Base-by-base conservation (phyloP, 2,113 vertebrate species). In the Agelaius phoeniceus region DNA sequence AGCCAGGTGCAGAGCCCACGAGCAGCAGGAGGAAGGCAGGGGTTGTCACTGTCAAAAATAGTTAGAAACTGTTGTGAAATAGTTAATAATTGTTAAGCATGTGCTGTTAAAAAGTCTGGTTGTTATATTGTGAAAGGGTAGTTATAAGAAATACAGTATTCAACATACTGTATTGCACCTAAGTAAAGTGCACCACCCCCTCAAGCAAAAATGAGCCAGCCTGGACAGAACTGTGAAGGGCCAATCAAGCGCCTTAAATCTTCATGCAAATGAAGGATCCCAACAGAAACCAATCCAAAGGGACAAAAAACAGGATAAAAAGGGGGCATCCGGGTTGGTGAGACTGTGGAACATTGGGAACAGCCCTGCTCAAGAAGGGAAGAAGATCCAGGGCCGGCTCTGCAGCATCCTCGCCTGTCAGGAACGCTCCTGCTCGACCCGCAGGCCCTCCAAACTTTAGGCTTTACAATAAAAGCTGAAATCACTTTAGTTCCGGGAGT, bases 381-480 rank as follows among this genome's bases (percentile, higher is more conserved):
- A 59, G 57, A 35, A 35, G n/a, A 35, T 11, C n/a, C 57, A 24
- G 33, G 3, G 3, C 33, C 9, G 3, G 9, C 4, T 2, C 57
- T 16, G 57, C 15, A 58, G 57, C 57, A 58, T 24, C 57, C 15
- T 59, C 9, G 1, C 33, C 9, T 4, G 0, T 7, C 4, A 1
- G n/a, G 57, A 35, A 59, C 3, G 10, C 22, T 59, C n/a, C n/a
- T 16, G n/a, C 14, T 59, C 1, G 4, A 11, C 57, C n/a, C 57
- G 5, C 7, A 7, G 57, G 57, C n/a, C 33, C 57, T 35, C 10
- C 15, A 35, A 35, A 9, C 14, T 35, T 59, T 59, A 59, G n/a
- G 22, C 57, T 3, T 59, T 35, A 24, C 1, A 24, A 35, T 16
- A 59, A 59, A 59, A 16, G 22, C 10, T 35, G 57, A 59, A 59